phyloP scores from a whole-genome alignment of 2,113 vertebrate genomes.

The Ctenomys sociabilis region DNA sequence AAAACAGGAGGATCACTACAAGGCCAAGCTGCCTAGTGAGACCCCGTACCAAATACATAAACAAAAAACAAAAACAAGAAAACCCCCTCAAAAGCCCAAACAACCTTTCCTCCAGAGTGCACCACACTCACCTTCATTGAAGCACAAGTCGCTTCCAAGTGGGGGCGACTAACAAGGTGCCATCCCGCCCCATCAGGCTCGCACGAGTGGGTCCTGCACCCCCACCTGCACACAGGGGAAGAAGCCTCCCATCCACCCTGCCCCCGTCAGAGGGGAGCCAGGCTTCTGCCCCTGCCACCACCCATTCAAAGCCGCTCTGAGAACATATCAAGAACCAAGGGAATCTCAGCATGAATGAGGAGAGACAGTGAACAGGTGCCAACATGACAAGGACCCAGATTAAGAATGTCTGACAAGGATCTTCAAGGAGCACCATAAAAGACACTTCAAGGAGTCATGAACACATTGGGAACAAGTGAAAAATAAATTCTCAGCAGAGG shows the following conservation, averaged over 20 bases:
- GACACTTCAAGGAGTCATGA: neutral
- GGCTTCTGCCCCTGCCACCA: neutral
- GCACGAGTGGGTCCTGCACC: neutral
- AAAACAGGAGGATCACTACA: neutral
- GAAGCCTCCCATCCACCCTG: neutral
- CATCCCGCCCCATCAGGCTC: neutral
- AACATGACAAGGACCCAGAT: neutral
- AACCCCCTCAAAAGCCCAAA: too few species aligned
- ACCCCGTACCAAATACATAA: neutral
- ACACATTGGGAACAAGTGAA: neutral
- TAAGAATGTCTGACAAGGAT: neutral
- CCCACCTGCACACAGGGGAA: neutral
- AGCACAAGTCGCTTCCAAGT: neutral
- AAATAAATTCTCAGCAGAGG: neutral
- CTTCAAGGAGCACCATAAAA: constrained; percentile 1
- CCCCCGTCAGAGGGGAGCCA: neutral
- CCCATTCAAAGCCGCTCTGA: neutral
- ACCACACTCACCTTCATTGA: neutral
- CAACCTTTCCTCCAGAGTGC: neutral
- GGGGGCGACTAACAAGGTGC: neutral
- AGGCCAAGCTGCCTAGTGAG: neutral
- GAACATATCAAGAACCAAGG: neutral
- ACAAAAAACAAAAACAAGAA: neutral
- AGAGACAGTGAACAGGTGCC: neutral
- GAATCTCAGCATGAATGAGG: neutral